Evolutionary conservation across 1,140 invertebrate species (phyloP), one percentile per base, ranked within the genome.

Genomic region (Orussus abietinus): DNA sequence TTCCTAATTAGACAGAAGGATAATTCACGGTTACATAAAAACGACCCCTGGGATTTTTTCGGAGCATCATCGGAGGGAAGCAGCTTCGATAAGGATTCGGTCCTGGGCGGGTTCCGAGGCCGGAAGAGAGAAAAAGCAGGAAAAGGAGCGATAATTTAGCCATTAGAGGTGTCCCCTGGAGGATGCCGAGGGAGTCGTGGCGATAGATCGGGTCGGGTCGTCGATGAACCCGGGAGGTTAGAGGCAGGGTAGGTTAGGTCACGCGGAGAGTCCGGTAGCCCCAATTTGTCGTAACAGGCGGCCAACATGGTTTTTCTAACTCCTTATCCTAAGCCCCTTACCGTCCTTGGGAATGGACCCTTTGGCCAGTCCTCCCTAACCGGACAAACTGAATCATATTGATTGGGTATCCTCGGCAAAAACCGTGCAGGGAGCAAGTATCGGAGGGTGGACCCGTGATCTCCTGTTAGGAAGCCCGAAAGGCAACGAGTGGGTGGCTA

Each of bases 201-300:
- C 62, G 62, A 69, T 71, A 59, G 59, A 69, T 64, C 57, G 64
- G 55, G 45, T 48, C 28, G 43, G 51, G 49, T 62, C 49, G 53
- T 41, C 54, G 51, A 64, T 62, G 55, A 47, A 64, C 50, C 61
- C 50, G 53, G 48, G 55, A 51, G 48, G 49, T 53, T 49, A 55
- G 52, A 33, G 25, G 34, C 32, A 42, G 51, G 53, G 49, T 57
- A 41, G 49, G 48, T 46, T 57, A 57, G 53, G 61, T 51, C 21
- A 36, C 15, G 15, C 18, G 21, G 34, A 19, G 34, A 36, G 34
- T 15, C 34, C 21, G 62, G 57, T 63, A 58, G 48, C 51, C 56
- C 58, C 70, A 73, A 73, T 73, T 73, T 73, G 70, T 73, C 64
- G 51, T 69, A 69, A 67, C 62, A 69, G 65, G 50, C 66, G 41